Base-by-base conservation (phyloP, 1,140 invertebrate genomes). In the Tetramorium alpestre region DNA sequence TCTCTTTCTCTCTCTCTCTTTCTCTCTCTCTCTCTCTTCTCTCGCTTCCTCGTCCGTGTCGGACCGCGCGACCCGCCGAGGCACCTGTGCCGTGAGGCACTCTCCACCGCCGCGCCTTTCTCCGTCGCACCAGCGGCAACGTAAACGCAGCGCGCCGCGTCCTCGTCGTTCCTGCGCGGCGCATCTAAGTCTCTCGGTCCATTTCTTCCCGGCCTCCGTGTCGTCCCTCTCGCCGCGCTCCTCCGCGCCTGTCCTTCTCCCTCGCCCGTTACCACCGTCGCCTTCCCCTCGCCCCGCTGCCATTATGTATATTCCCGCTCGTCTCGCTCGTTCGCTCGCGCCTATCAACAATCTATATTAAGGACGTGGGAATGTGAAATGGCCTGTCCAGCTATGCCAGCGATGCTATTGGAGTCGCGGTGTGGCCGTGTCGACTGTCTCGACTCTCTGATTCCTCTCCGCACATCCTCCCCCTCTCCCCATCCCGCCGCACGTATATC, bases 341-440 rank as follows among this genome's bases (percentile, higher is more conserved):
- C 89, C 89, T 91, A 92, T 93, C 91, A 92, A 92, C 85, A 93
- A 93, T 92, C 91, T 93, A 92, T 93, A 93, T 93, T 93, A 93
- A 93, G 92, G 91, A 92, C 92, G 92, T 93, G 92, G 91, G 92
- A 93, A 93, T 93, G 92, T 93, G 92, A 93, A 93, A 93, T 92
- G 92, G 88, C 89, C 90, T 90, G 92, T 93, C 91, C 90, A 89
- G 90, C 77, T 87, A 85, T 91, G 72, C 87, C 56, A 60, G 75
- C 86, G 86, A 84, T 84, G 86, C 86, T 85, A 87, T 89, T 76
- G 77, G 56, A 84, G 88, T 76, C 87, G 85, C 70, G 85, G 84
- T 88, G 90, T 89, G 86, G 89, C 90, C 91, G 89, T 87, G 88
- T 87, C 87, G 85, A 62, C 85, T 75, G 76, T 87, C 76, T 81